A percentile compares a stretch with the other conserved stretches of the same genome.
phyloP scores from a whole-genome alignment of 2,797 vertebrate genomes.

The Zenarchopterus dispar region DNA sequence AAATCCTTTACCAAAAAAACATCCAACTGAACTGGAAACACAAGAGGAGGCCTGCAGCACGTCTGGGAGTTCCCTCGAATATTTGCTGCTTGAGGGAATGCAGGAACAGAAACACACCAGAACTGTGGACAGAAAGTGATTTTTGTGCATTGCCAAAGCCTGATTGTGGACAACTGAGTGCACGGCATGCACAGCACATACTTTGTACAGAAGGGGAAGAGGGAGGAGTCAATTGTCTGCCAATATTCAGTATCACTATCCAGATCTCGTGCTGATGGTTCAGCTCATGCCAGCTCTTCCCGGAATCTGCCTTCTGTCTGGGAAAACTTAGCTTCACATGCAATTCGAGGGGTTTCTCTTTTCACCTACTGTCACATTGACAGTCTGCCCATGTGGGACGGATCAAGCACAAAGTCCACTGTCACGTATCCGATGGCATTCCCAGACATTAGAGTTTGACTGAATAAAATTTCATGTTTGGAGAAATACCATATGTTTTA shows the following conservation, averaged over 20 bases:
- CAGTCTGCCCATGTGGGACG: slow-evolving; percentile 52
- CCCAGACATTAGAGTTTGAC: slow-evolving; percentile 39
- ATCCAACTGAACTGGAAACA: too few relatives aligned
- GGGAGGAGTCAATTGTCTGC: slow-evolving; percentile 16
- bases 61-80: too few relatives aligned
- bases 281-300: slow-evolving; percentile 41
- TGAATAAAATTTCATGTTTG: slow-evolving; percentile 52
- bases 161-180: slow-evolving; percentile 34
- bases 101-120: too few relatives aligned
- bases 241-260: slow-evolving; percentile 44
- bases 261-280: slow-evolving; percentile 66
- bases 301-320: slow-evolving; percentile 62
- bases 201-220: slow-evolving; percentile 34
- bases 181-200: slow-evolving; percentile 2
- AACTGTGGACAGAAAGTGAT: background rate
- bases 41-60: too few relatives aligned
- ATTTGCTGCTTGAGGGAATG: too few relatives aligned
- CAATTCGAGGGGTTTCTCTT: slow-evolving; percentile 60
- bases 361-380: slow-evolving; percentile 64
- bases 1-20: too few relatives aligned
- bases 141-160: slow-evolving; percentile 47
- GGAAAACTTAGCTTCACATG: slow-evolving; percentile 64
- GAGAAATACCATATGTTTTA: slow-evolving; percentile 12
- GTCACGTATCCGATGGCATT: slow-evolving; percentile 54
- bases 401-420: slow-evolving; percentile 40